Base-by-base conservation (phyloP, 1,140 invertebrate genomes). In the Whitmania pigra region DNA sequence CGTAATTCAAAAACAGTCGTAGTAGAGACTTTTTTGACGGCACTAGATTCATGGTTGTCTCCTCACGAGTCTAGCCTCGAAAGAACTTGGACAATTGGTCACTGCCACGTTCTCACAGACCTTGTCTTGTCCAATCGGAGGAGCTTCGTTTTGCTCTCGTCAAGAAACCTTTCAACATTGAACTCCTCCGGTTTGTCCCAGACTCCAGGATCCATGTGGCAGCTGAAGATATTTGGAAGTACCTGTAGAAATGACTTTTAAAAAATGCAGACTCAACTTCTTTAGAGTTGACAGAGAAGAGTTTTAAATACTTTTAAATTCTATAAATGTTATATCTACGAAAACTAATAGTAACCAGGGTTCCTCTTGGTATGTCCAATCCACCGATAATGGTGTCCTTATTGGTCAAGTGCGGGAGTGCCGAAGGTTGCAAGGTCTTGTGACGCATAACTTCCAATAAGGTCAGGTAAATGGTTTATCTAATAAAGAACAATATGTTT, bases 151-250 rank as follows among this genome's bases (percentile, higher is more conserved):
- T 25, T 22, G 36, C 74, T 68, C 53, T 76, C 74, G 17, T 76
- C 72, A 53, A 84, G 73, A 74, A 83, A 84, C 71, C 89, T 80
- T 75, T 89, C 88, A 0, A 88, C 88, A 1, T 85, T 81, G 75
- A 90, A 90, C 31, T 83, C 81, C 54, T 88, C 81, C 0, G 89
- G 88, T 78, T 89, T 85, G 2, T 83, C 81, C 88, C 88, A 90
- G 1, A 75, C 6, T 17, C 69, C 67, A 1, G 78, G 74, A 75
- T 84, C 82, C 27, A 75, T 75, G 27, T 73, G 69, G 53, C 75
- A 74, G 17, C 76, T 76, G 67, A 77, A 78, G 27, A 80, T 87
- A 9, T 93, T 79, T 0, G 90, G 87, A 9, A 93, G 79, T 0
- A 91, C 69, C 69, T 70, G 31, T 15, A 17, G 18, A 63, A 25